Evolutionary conservation across 2,113 vertebrate species (phyloP).

Genomic region (Poeciliopsis prolifica): DNA sequence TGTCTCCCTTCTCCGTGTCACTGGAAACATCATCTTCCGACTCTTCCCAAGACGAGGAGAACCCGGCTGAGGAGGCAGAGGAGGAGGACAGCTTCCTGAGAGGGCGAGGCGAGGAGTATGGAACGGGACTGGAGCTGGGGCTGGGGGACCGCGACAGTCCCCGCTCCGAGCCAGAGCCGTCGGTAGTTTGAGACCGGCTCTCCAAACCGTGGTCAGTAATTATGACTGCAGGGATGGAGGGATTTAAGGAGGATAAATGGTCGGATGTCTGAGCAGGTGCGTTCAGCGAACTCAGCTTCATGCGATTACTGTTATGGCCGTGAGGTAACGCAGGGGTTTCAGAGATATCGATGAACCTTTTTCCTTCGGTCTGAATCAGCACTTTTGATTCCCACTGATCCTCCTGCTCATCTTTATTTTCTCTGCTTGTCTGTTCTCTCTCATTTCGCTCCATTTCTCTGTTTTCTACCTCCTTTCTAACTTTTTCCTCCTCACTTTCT

Average conservation of each 20-base stretch:
- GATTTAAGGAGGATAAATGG: conserved; percentile 13
- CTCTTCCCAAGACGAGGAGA: conserved; percentile 97
- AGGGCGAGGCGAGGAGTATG: conserved; percentile 57
- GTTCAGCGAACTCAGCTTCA: conserved; percentile 37
- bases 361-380: conserved; percentile 25
- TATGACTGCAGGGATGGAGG: conserved; percentile 88
- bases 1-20: conserved; percentile 88
- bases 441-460: conserved; percentile 15
- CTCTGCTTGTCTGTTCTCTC: conserved; percentile 29
- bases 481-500: conserved; percentile 16
- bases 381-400: conserved; percentile 11
- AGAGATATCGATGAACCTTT: conserved; percentile 23
- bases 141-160: conserved; percentile 62
- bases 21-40: conserved; percentile 97
- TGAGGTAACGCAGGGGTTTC: conserved; percentile 3
- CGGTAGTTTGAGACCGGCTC: conserved; percentile 66
- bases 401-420: conserved; percentile 4
- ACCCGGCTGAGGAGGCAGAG: conserved; percentile 94
- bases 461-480: conserved; percentile 25
- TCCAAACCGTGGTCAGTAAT: conserved; percentile 89
- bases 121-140: conserved; percentile 66
- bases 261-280: conserved; percentile 12
- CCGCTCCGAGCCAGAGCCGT: conserved; percentile 52
- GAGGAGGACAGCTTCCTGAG: conserved; percentile 94
- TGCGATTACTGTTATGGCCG: conserved; percentile 13